Conservation (phyloP, 1,140 invertebrate genomes). For the Drosophila funebris region DNA sequence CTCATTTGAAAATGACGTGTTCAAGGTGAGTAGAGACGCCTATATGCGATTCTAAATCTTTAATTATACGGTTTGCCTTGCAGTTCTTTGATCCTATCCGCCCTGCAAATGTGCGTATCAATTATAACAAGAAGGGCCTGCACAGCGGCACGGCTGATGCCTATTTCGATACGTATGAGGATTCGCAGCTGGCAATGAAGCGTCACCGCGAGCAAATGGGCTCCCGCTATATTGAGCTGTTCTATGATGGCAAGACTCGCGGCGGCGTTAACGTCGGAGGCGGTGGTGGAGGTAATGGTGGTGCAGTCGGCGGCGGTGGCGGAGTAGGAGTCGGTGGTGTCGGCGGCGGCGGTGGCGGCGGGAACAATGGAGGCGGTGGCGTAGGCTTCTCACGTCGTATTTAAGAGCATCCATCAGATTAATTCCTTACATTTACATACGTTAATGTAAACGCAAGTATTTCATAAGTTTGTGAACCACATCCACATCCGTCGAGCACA, state of each 20-base stretch:
- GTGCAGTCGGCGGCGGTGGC: conserved; percentile 7
- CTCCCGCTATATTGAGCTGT: conserved; percentile 92
- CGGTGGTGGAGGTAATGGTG: conserved; percentile 28
- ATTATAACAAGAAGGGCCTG: conserved; percentile 87
- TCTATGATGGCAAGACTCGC: conserved; percentile 79
- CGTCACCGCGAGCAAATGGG: conserved; percentile 95
- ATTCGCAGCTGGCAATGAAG: conserved; percentile 90
- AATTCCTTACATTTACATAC: conserved; percentile 58
- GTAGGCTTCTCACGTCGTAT: conserved; percentile 70
- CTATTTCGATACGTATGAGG: conserved; percentile 91
- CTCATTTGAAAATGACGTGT: conserved; percentile 81
- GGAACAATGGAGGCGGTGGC: conserved; percentile 24
- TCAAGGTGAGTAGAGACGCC: conserved; percentile 62
- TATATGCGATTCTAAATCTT: background rate
- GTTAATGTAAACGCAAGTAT: conserved; percentile 70
- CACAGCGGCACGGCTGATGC: conserved; percentile 96
- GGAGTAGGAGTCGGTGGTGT: conserved; percentile 23
- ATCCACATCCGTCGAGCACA: conserved; percentile 35
- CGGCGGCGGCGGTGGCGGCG: conserved; percentile 15
- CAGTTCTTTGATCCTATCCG: conserved; percentile 83
- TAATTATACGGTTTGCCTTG: conserved; percentile 2
- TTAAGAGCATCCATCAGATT: conserved; percentile 39
- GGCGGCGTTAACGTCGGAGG: conserved; percentile 41
- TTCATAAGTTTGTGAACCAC: conserved; percentile 52
- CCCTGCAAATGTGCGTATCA: conserved; percentile 77